These are phyloP conservation scores for Augochlora pura DNA, from an alignment of 1,140 invertebrate genomes.

Conservation along the genomic window DNA sequence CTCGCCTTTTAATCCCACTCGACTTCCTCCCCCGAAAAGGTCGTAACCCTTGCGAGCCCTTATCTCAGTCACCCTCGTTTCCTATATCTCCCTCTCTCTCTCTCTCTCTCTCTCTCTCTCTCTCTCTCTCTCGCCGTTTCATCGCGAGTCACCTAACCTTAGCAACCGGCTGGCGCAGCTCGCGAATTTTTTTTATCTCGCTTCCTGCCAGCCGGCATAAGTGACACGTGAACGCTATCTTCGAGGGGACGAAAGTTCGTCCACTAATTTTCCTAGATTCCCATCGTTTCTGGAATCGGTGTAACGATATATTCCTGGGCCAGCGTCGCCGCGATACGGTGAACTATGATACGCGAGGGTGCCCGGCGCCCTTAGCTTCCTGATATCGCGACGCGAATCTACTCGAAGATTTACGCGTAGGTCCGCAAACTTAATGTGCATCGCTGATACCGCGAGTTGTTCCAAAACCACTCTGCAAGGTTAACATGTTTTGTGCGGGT, in stretches of 20 bases:
- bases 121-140: constrained; percentile 30
- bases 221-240: constrained; percentile 24
- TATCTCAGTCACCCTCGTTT: constrained; percentile 57
- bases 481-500: no score
- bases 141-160: not conserved
- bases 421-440: no score
- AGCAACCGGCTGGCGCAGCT: constrained; percentile 17
- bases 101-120: no score
- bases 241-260: constrained; percentile 17
- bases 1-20: constrained; percentile 49
- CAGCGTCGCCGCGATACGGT: not conserved
- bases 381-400: no score
- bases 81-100: constrained; percentile 39
- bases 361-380: no score
- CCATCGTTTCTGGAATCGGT: not conserved
- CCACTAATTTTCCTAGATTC: constrained; percentile 4
- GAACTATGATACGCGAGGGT: not conserved
- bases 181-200: constrained; percentile 49
- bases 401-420: not conserved
- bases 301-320: not conserved
- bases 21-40: constrained; percentile 40
- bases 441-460: no score
- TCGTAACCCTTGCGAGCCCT: constrained; percentile 50
- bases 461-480: not conserved
- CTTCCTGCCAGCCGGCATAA: constrained; percentile 38